These are phyloP conservation scores for Criorhina ranunculi DNA, from an alignment of 2,888 invertebrate species.

Conservation along the genomic window DNA sequence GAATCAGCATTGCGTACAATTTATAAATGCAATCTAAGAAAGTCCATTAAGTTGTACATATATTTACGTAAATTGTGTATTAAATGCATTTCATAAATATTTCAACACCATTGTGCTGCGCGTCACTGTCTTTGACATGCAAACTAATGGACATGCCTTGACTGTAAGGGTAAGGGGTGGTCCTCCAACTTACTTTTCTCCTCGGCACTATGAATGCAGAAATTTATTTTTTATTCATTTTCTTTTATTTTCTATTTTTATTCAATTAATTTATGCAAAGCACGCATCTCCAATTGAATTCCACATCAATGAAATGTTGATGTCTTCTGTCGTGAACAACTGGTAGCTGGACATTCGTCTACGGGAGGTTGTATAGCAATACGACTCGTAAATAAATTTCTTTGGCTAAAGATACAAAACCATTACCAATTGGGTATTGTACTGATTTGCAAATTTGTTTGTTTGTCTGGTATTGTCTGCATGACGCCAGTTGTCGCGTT, in stretches of 20 bases:
- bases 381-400: constrained; percentile 22
- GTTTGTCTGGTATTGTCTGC: background rate
- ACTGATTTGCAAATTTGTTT: background rate
- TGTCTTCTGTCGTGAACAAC: constrained; percentile 31
- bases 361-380: constrained; percentile 16
- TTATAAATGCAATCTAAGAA: too few relatives aligned
- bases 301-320: constrained; percentile 24
- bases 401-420: background rate
- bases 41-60: too few relatives aligned
- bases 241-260: constrained; percentile 12
- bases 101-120: constrained; percentile 1
- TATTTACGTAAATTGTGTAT: background rate
- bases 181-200: constrained; percentile 36
- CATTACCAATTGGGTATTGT: background rate
- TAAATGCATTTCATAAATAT: constrained; percentile 35
- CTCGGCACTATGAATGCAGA: constrained; percentile 24
- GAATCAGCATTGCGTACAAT: too few relatives aligned
- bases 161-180: background rate
- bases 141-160: background rate
- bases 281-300: constrained; percentile 45
- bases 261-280: constrained; percentile 50
- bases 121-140: constrained; percentile 16
- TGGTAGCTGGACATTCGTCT: constrained; percentile 33
- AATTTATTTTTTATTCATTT: constrained; percentile 14
- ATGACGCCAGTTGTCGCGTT: constrained; percentile 34